A percentile compares a stretch with the other conserved stretches of the same genome.
Evolutionary conservation across 2,797 vertebrate genomes (phyloP).

Genomic region (Chaetophractus vellerosus): DNA sequence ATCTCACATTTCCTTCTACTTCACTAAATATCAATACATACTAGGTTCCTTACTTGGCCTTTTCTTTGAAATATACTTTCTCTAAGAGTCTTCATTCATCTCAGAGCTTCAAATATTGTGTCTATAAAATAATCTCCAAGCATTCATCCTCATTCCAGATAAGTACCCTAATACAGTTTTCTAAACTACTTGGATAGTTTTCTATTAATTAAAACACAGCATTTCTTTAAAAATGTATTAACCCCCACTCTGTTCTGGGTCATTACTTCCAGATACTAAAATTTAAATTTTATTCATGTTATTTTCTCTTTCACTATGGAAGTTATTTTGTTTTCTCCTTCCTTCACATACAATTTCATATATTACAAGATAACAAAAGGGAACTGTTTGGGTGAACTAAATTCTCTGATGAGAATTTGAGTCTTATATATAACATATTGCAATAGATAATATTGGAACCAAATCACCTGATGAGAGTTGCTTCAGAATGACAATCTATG

Average conservation of each 20-base stretch:
- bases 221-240: not conserved
- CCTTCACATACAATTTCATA: not conserved
- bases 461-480: not conserved
- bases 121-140: conserved; percentile 23
- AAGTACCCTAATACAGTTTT: not conserved
- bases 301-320: not conserved
- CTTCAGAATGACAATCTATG: not conserved
- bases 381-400: not conserved
- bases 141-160: not conserved
- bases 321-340: not conserved
- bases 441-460: not conserved
- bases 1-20: not conserved
- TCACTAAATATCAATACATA: not conserved
- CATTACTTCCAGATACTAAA: not conserved
- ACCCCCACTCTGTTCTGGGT: not conserved
- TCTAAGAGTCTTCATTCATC: not conserved
- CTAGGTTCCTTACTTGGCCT: not conserved
- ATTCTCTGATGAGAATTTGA: not conserved
- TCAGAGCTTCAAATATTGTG: not conserved
- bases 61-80: not conserved
- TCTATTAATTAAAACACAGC: not conserved
- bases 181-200: not conserved
- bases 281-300: conserved; percentile 39
- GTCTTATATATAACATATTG: not conserved
- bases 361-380: not conserved